These are phyloP conservation scores for Malthinus seriepunctatus DNA, from an alignment of 2,888 invertebrate genomes.

Conservation along the genomic window DNA sequence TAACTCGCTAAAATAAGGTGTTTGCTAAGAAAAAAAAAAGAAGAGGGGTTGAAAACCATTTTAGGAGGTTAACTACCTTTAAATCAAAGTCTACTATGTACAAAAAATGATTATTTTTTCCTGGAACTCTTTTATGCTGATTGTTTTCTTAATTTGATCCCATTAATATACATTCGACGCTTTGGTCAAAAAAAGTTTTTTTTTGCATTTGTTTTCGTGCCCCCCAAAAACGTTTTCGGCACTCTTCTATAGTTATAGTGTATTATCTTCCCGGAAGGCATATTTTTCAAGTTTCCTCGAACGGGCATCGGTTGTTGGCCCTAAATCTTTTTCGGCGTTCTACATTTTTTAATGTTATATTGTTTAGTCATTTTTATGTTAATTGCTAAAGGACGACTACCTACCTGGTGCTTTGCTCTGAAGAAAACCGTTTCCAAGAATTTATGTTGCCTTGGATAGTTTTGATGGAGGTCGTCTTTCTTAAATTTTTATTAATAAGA, in stretches of 20 bases:
- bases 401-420: neutral
- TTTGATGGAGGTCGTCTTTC: too few species aligned
- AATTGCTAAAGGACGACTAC: constrained; percentile 5
- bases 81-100: neutral
- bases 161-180: neutral
- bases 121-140: constrained; percentile 1
- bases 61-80: constrained; percentile 2
- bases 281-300: constrained; percentile 4
- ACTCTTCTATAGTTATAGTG: neutral
- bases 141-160: constrained; percentile 1
- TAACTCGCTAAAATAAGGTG: too few species aligned
- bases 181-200: neutral
- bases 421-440: neutral
- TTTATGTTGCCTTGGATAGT: too few species aligned
- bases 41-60: neutral
- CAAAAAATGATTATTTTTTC: constrained; percentile 1
- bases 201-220: neutral
- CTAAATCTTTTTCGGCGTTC: constrained; percentile 2
- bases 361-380: constrained; percentile 5
- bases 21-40: too few species aligned
- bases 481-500: too few species aligned
- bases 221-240: neutral
- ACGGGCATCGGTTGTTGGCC: constrained; percentile 2
- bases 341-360: constrained; percentile 2
- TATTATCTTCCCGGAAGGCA: constrained; percentile 3